A percentile compares a stretch with the other conserved stretches of the same genome.
Evolutionary conservation across 2,113 vertebrate genomes (phyloP).

Genomic region (Puma concolor): DNA sequence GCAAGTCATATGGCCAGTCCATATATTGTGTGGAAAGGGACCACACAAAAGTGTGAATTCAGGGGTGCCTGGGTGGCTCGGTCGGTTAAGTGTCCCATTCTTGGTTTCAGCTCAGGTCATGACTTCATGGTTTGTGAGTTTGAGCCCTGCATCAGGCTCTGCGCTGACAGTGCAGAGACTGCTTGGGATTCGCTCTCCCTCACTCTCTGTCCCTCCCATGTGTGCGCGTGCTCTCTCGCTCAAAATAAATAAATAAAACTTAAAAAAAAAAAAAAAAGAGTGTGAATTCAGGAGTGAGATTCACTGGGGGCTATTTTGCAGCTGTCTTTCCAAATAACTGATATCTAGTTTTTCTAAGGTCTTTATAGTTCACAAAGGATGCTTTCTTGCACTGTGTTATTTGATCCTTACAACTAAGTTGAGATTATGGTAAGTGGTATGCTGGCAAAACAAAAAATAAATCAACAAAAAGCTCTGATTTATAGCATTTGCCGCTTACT

Average conservation of each 20-base stretch:
- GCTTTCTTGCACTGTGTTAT: not conserved
- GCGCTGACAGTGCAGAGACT: too few species aligned
- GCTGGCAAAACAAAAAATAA: not conserved
- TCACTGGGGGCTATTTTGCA: not conserved
- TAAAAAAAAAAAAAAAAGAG: not conserved
- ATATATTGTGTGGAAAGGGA: not conserved
- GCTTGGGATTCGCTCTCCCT: too few species aligned
- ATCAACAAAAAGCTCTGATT: not conserved
- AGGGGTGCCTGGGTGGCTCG: not conserved
- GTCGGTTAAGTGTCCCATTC: too few species aligned
- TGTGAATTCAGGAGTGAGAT: not conserved
- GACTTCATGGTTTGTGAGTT: too few species aligned
- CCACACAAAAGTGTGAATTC: not conserved
- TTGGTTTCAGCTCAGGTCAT: too few species aligned
- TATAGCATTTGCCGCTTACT: not conserved
- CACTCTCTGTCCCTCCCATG: too few species aligned
- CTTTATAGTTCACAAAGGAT: slow-evolving; percentile 12
- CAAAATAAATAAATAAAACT: too few species aligned
- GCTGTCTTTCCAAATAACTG: not conserved
- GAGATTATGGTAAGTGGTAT: not conserved
- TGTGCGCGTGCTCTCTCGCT: too few species aligned
- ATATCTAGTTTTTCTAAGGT: not conserved
- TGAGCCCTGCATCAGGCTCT: too few species aligned
- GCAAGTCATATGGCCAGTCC: not conserved
- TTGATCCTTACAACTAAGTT: not conserved